Evolutionary conservation across 2,113 vertebrate genomes (phyloP).

Genomic region (Atrichornis clamosus): DNA sequence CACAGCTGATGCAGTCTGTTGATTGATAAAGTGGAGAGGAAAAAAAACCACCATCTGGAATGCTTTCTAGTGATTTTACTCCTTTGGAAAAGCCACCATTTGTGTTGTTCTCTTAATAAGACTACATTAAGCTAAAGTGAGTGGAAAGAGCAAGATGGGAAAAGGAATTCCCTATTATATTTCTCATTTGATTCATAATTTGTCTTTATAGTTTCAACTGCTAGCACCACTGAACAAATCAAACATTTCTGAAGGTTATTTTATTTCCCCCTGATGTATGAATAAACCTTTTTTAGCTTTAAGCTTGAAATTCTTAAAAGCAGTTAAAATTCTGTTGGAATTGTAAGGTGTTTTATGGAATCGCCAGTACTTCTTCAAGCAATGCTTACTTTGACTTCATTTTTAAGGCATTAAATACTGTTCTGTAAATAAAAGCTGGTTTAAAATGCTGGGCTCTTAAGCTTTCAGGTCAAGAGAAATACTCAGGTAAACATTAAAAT

Average conservation of each 20-base stretch:
- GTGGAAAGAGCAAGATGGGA: background rate
- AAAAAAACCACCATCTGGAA: background rate
- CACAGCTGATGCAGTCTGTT: background rate
- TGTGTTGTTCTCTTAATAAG: background rate
- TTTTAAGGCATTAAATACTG: background rate
- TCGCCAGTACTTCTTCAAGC: background rate
- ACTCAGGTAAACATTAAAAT: background rate
- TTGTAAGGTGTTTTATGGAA: background rate
- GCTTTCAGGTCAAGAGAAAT: background rate
- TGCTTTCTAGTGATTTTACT: background rate
- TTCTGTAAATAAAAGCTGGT: background rate
- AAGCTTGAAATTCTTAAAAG: background rate
- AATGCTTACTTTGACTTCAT: background rate
- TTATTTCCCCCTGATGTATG: background rate
- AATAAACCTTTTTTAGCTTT: background rate
- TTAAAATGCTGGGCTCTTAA: background rate
- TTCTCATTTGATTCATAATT: background rate
- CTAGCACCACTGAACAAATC: background rate
- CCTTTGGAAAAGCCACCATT: background rate
- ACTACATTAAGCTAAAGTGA: background rate
- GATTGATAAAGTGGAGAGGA: background rate
- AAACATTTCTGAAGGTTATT: background rate
- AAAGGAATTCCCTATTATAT: background rate
- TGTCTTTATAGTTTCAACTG: background rate
- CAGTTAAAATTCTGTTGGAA: background rate